These are phyloP conservation scores for Numenius phaeopus DNA, from an alignment of 2,797 vertebrate species.

Conservation along the genomic window DNA sequence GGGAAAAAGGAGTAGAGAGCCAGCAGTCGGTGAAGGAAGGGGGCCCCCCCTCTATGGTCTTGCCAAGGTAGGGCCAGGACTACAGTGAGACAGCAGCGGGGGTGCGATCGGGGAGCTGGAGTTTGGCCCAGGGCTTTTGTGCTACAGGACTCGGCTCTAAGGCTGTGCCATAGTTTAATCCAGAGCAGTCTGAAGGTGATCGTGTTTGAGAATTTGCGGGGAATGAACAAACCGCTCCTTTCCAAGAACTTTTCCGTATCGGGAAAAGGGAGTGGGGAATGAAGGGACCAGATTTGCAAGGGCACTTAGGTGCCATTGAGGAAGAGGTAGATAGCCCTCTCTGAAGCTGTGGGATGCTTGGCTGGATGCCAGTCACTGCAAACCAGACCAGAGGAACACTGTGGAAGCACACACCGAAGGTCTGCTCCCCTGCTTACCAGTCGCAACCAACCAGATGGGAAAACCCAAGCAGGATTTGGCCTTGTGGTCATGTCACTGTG, in stretches of 20 bases:
- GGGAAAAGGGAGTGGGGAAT: background rate
- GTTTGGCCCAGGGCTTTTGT: slow-evolving; percentile 35
- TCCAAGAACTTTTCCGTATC: background rate
- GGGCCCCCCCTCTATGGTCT: background rate
- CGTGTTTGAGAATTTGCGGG: background rate
- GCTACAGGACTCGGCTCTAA: slow-evolving; percentile 52
- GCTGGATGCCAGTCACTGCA: background rate
- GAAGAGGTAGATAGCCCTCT: slow-evolving; percentile 72
- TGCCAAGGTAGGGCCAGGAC: background rate
- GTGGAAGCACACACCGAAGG: background rate
- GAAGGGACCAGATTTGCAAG: slow-evolving; percentile 46
- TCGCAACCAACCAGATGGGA: background rate
- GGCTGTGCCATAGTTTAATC: slow-evolving; percentile 3
- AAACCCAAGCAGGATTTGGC: background rate
- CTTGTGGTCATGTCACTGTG: background rate
- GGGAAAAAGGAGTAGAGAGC: slow-evolving; percentile 8
- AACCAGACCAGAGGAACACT: background rate
- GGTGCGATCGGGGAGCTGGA: slow-evolving; percentile 6
- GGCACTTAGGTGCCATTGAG: slow-evolving; percentile 66
- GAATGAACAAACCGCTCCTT: slow-evolving; percentile 1
- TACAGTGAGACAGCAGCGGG: background rate
- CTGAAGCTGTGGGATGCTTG: slow-evolving; percentile 3
- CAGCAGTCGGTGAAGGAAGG: background rate
- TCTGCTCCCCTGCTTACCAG: background rate
- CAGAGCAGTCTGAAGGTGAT: slow-evolving; percentile 13